These are phyloP conservation scores for Eudyptes chrysolophus DNA, from an alignment of 2,113 vertebrate genomes.

Conservation along the genomic window DNA sequence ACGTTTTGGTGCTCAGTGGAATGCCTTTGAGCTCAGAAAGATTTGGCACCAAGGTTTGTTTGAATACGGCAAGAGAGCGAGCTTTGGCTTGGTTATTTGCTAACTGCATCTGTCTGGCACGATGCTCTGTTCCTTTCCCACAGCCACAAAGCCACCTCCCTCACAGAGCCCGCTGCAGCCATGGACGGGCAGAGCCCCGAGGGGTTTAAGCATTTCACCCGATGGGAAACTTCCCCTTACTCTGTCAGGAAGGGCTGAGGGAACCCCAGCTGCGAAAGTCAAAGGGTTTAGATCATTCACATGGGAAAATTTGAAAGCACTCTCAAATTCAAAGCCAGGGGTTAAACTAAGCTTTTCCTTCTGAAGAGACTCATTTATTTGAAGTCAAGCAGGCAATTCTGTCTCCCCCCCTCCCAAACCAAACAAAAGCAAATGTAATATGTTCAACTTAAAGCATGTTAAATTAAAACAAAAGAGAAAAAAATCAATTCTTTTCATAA, in stretches of 20 bases:
- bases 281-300: neutral
- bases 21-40: neutral
- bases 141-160: neutral
- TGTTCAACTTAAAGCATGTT: neutral
- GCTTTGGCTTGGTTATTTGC: neutral
- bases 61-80: neutral
- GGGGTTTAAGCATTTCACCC: neutral
- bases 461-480: neutral
- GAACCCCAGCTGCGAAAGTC: neutral
- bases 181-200: accelerated
- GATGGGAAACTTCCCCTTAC: neutral
- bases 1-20: neutral
- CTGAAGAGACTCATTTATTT: neutral
- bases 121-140: neutral
- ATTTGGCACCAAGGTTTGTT: neutral
- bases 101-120: neutral
- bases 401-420: neutral
- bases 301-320: neutral
- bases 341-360: neutral
- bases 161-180: accelerated
- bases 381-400: neutral
- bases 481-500: neutral
- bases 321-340: neutral
- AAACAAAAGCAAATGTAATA: neutral
- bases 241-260: neutral